Base-by-base conservation (phyloP, 2,113 vertebrate genomes). In the Tupaia tana region DNA sequence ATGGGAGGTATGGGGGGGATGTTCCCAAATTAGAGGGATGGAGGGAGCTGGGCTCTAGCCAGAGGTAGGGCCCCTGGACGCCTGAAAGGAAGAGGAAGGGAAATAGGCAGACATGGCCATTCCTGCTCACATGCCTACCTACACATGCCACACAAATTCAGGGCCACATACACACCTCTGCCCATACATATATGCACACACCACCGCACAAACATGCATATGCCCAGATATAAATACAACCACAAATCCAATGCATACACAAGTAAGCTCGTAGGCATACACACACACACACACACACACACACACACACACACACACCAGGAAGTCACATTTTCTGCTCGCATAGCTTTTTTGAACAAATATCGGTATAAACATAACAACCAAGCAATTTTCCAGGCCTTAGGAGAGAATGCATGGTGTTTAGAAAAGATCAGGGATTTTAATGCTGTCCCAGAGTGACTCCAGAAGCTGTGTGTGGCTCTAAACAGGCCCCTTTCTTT, bases 241-340 rank as follows among this genome's bases (percentile, higher is more conserved):
- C 34, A 4, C 43, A 14, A 22, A 20, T n/a, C 74, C 80, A 63
- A 43, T 8, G 54, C 52, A 63, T 54, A 63, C 0, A 27, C 71
- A 93, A 52, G 59, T 25, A 31, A 6, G 31, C 70, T 66, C 43
- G 73, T 31, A 43, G 20, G 27, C 70, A 73, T 25, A 13, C 18
- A 15, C 20, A 27, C 6, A 29, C 24, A 20, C 10, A 52, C 16
- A 34, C 74, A 80, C 63, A 66, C 16, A 69, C 6, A 19, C 16
- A 29, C 15, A 54, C 13, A n/a, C 9, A 70, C 31, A 90, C 58
- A 67, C 58, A 66, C 11, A 89, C 24, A 3, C 27, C 90, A 64
- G 69, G 81, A 89, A 25, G 75, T 94, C 91, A 93, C 66, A 74
- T 78, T 96, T 93, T 93, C 85, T 91, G 96, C 71, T 74, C 69